phyloP scores from a whole-genome alignment of 2,888 invertebrate species.

The Pegoplata infirma region DNA sequence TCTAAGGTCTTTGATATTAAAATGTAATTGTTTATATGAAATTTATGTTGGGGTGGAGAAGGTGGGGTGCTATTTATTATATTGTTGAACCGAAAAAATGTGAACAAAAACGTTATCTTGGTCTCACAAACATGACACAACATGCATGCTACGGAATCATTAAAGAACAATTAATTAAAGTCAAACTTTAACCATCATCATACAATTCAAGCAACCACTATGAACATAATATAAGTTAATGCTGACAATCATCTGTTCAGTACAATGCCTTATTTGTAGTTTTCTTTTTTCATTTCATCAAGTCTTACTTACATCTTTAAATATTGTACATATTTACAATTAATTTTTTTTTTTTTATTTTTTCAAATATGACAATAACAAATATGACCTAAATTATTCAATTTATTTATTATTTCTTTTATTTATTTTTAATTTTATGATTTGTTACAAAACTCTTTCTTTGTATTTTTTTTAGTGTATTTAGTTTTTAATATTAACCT shows the following conservation, averaged over 20 bases:
- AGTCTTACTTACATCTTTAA: slow-evolving; percentile 52
- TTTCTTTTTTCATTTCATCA: slow-evolving; percentile 7
- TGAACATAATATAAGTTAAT: slow-evolving; percentile 6
- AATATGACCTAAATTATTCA: slow-evolving; percentile 76
- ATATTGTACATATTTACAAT: slow-evolving; percentile 58
- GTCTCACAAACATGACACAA: slow-evolving; percentile 54
- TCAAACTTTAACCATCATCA: slow-evolving; percentile 60
- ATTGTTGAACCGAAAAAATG: too few relatives aligned
- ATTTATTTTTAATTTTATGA: slow-evolving; percentile 77
- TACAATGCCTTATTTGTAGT: slow-evolving; percentile 54
- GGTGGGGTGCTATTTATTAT: too few relatives aligned
- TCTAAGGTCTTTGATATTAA: background rate
- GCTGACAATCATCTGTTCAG: slow-evolving; percentile 30
- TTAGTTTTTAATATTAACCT: slow-evolving; percentile 35
- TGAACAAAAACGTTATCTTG: slow-evolving; percentile 35
- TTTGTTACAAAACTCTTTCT: slow-evolving; percentile 68
- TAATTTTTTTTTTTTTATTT: slow-evolving; percentile 48
- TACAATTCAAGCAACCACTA: slow-evolving; percentile 38
- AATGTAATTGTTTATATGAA: too few relatives aligned
- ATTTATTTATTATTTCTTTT: slow-evolving; percentile 72
- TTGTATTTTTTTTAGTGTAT: background rate
- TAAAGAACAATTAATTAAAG: slow-evolving; percentile 64
- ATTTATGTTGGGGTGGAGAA: too few relatives aligned
- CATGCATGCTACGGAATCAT: slow-evolving; percentile 61
- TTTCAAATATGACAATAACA: slow-evolving; percentile 62